Evolutionary conservation across 2,888 invertebrate genomes (phyloP).

Genomic region (Chaitophorus viminalis): DNA sequence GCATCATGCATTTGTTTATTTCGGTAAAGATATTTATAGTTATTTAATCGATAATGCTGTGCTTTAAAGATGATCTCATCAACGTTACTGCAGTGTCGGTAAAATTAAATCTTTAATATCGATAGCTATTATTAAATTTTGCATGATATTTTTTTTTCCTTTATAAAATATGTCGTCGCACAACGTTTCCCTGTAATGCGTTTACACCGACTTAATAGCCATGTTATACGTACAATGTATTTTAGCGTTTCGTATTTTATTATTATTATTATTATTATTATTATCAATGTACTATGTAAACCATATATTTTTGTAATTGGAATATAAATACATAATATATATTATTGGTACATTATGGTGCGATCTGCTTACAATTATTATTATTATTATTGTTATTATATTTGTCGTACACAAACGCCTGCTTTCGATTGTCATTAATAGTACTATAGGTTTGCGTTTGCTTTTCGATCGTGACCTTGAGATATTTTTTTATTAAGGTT

Average conservation of each 20-base stretch:
- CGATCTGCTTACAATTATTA: neutral
- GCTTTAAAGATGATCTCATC: slow-evolving; percentile 43
- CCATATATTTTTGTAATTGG: neutral
- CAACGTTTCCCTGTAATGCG: no score
- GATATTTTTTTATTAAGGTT: no score
- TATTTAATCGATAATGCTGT: neutral
- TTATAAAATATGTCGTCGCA: neutral
- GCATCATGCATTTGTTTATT: neutral
- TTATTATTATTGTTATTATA: neutral
- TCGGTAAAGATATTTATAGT: neutral
- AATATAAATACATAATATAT: neutral
- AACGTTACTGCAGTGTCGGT: neutral
- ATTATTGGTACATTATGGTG: neutral
- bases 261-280: neutral
- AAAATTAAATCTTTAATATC: neutral
- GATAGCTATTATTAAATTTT: neutral
- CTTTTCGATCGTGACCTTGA: no score
- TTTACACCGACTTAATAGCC: neutral
- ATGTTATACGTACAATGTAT: neutral
- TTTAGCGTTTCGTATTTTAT: neutral
- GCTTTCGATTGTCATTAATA: neutral
- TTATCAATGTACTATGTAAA: neutral
- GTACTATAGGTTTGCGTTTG: neutral
- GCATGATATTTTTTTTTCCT: neutral
- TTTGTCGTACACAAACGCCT: neutral